phyloP scores from a whole-genome alignment of 2,797 vertebrate genomes.

The Rhinogobio ventralis region DNA sequence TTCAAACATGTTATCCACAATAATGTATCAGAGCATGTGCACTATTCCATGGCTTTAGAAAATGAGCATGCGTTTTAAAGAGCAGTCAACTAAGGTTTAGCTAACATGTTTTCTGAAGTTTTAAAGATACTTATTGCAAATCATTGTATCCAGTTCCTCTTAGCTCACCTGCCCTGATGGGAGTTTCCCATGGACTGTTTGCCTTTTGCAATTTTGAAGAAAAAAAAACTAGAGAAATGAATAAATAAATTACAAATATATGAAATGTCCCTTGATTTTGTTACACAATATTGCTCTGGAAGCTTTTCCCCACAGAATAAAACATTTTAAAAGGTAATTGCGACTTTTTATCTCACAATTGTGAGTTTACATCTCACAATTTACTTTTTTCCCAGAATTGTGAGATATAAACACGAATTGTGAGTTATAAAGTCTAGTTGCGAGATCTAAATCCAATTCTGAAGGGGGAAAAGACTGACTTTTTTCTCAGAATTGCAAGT shows the following conservation, averaged over 20 bases:
- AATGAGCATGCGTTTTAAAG: background rate
- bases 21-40: background rate
- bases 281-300: background rate
- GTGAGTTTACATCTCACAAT: no score
- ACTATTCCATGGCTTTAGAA: background rate
- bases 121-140: constrained; percentile 7
- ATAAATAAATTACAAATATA: background rate
- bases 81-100: background rate
- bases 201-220: background rate
- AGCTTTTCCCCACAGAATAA: no score
- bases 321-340: no score
- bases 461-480: no score
- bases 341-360: no score
- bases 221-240: background rate
- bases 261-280: background rate
- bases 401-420: no score
- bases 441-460: no score
- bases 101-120: background rate
- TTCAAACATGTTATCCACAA: background rate
- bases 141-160: background rate
- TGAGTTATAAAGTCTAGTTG: no score
- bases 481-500: no score
- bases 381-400: no score
- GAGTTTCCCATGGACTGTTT: background rate
- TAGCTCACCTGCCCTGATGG: background rate